A percentile compares a stretch with the other conserved stretches of the same genome.
Evolutionary conservation across 2,113 vertebrate species (phyloP).

Genomic region (Ictalurus punctatus): DNA sequence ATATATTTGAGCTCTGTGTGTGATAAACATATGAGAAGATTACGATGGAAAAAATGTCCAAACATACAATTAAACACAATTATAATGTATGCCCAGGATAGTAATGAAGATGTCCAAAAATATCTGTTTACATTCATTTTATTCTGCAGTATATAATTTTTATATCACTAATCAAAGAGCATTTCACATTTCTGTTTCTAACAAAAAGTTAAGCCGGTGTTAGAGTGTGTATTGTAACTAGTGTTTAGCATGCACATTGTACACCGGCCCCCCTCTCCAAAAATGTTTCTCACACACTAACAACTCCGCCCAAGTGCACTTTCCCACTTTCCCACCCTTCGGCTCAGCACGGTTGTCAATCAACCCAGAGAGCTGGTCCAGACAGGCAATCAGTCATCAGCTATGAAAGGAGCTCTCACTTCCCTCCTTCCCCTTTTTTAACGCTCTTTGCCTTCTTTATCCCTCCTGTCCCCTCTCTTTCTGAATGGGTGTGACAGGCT

Average conservation of each 20-base stretch:
- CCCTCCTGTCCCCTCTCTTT: slow-evolving; percentile 41
- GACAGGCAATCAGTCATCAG: slow-evolving; percentile 73
- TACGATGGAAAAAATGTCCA: neutral
- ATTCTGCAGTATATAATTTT: neutral
- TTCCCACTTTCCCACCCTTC: slow-evolving; percentile 58
- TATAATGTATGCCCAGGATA: neutral
- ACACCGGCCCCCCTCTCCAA: slow-evolving; percentile 45
- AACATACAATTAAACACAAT: neutral
- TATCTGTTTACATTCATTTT: neutral
- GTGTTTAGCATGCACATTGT: slow-evolving; percentile 57
- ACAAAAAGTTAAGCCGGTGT: neutral
- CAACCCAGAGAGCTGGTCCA: slow-evolving; percentile 70
- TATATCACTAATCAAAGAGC: neutral
- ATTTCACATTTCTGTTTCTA: slow-evolving; percentile 1
- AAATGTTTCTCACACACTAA: slow-evolving; percentile 69
- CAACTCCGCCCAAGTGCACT: slow-evolving; percentile 60
- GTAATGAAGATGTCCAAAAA: neutral
- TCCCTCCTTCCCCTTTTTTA: slow-evolving; percentile 55
- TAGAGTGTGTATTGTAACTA: slow-evolving; percentile 37
- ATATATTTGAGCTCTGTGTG: neutral
- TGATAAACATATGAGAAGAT: neutral
- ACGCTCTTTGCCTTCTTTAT: slow-evolving; percentile 58
- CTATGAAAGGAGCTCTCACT: slow-evolving; percentile 66
- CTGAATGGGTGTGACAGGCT: slow-evolving; percentile 53
- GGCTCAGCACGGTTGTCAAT: slow-evolving; percentile 68